A percentile compares a stretch with the other conserved stretches of the same genome.
Evolutionary conservation across 1,140 invertebrate species (phyloP).

Genomic region (Bombus terrestris): DNA sequence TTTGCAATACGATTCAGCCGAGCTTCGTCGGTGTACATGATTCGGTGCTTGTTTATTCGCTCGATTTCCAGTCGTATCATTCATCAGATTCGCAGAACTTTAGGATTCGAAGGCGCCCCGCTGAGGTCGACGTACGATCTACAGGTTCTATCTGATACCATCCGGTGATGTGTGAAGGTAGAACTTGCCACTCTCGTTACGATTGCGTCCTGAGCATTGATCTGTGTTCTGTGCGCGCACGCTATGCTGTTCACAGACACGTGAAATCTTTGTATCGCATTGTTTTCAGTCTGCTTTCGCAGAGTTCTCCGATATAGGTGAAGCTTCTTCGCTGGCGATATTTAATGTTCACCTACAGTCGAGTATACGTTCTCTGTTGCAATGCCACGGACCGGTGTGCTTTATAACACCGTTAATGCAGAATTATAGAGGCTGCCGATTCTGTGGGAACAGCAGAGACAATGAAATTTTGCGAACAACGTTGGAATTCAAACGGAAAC

Average conservation of each 20-base stretch:
- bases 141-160: conserved; percentile 28
- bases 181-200: conserved; percentile 28
- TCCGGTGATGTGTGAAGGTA: conserved; percentile 22
- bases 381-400: not conserved
- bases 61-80: conserved; percentile 36
- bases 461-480: not conserved
- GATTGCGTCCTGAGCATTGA: not conserved
- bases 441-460: not conserved
- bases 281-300: conserved; percentile 1
- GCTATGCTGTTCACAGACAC: not conserved
- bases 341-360: conserved; percentile 1
- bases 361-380: not conserved
- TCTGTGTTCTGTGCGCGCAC: not conserved
- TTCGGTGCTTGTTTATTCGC: conserved; percentile 37
- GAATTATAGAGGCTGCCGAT: not conserved
- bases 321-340: not conserved
- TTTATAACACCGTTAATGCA: conserved; percentile 19
- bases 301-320: conserved; percentile 9
- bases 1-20: conserved; percentile 7
- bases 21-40: conserved; percentile 21
- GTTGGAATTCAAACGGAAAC: not conserved
- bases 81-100: conserved; percentile 45
- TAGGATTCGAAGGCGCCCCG: conserved; percentile 28
- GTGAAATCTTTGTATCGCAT: conserved; percentile 11
- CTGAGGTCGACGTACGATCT: conserved; percentile 36